Evolutionary conservation across 2,888 invertebrate genomes (phyloP).

Genomic region (Eupithecia tripunctaria): DNA sequence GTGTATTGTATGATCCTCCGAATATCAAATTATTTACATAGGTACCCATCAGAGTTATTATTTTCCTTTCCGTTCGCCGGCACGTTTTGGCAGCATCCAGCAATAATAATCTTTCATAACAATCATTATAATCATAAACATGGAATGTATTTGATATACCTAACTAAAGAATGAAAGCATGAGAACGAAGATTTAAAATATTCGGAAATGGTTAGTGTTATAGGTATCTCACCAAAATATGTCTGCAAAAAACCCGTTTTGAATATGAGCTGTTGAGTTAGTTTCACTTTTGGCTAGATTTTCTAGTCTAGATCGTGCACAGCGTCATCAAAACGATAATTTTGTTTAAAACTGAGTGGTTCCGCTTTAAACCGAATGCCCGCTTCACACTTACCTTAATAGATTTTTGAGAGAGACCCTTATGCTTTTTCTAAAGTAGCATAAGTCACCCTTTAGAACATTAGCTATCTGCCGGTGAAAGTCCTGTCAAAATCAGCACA

Average conservation of each 20-base stretch:
- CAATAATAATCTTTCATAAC: slow-evolving; percentile 67
- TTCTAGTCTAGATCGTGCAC: background rate
- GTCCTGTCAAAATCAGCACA: background rate
- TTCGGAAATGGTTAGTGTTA: background rate
- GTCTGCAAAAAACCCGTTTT: slow-evolving; percentile 4
- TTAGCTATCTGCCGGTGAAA: background rate
- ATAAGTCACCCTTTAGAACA: background rate
- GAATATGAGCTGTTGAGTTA: background rate
- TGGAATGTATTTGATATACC: background rate
- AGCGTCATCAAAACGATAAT: background rate
- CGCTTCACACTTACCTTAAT: too few species aligned
- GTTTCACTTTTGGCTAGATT: slow-evolving; percentile 1
- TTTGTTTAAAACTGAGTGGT: background rate
- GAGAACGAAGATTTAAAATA: background rate
- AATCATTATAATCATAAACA: slow-evolving; percentile 40
- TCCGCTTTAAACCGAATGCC: background rate
- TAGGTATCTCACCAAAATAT: background rate
- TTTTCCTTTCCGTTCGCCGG: slow-evolving; percentile 63
- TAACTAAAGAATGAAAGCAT: background rate
- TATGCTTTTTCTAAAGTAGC: background rate
- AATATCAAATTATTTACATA: slow-evolving; percentile 47
- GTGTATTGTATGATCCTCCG: slow-evolving; percentile 48
- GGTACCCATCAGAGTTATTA: slow-evolving; percentile 52
- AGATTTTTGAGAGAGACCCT: too few species aligned
- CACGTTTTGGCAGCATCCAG: slow-evolving; percentile 74